Evolutionary conservation across 1,140 invertebrate genomes (phyloP).

Genomic region (Charaxes varanes): DNA sequence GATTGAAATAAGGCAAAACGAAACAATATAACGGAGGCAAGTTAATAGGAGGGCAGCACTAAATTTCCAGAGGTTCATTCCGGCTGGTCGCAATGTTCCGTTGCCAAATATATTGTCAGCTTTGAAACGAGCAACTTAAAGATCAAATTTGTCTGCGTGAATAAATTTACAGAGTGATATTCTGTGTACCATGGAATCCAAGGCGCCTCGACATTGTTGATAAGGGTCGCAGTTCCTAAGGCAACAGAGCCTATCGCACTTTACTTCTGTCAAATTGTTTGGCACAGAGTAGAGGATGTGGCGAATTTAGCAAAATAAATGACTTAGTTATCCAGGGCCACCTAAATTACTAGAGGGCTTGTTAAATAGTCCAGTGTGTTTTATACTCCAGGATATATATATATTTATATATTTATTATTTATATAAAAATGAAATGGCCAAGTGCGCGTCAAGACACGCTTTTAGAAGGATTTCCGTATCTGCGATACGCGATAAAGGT

Average conservation of each 20-base stretch:
- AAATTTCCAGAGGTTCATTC: constrained; percentile 33
- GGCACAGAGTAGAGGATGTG: constrained; percentile 2
- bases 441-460: no score
- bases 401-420: no score
- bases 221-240: constrained; percentile 56
- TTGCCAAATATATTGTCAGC: not conserved
- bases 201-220: constrained; percentile 51
- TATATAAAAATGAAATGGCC: no score
- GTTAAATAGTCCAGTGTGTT: no score
- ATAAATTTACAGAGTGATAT: constrained; percentile 30
- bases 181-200: constrained; percentile 43
- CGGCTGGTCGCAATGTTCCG: constrained; percentile 1
- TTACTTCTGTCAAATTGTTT: constrained; percentile 15
- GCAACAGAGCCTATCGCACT: constrained; percentile 28
- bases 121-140: not conserved
- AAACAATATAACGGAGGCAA: constrained; percentile 50
- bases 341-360: no score
- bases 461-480: no score
- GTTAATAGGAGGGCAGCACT: constrained; percentile 45
- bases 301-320: no score
- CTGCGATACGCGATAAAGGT: no score
- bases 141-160: constrained; percentile 3
- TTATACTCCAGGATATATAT: no score
- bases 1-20: constrained; percentile 47
- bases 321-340: no score